Base-by-base conservation (phyloP, 2,113 vertebrate genomes). In the Pimephales promelas region DNA sequence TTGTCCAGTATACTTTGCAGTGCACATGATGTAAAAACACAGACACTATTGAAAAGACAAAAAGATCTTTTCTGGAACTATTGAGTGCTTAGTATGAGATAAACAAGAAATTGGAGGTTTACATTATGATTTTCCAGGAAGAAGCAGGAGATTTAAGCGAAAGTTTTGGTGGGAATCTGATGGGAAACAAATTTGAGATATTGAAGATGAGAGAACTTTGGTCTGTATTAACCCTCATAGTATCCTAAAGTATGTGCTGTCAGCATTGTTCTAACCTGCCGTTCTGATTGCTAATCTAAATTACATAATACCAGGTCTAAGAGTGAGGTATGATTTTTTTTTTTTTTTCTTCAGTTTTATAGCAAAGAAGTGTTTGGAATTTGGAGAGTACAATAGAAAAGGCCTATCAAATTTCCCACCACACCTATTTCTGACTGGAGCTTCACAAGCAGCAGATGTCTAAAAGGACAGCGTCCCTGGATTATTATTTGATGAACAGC, bases 271-370 rank as follows among this genome's bases (percentile, higher is more conserved):
- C n/a, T 9, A 45, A 79, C 56, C 45, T 62, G 76, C 36, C 3
- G 45, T 59, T 78, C 56, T 61, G 54, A 57, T 24, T 74, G 45
- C 68, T 71, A 11, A 74, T 52, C n/a, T 36, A 56, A 59, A 40
- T 76, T 8, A 34, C 20, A 13, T 20, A 14, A 57, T 14, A 18
- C 49, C 14, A 40, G 18, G 40, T 13, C 31, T 16, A 26, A 1
- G 47, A 43, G 31, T 57, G 28, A 36, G 52, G 16, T 34, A 36
- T n/a, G n/a, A n/a, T n/a, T n/a, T n/a, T 24, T 45, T 71, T 71
- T 45, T 36, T 36, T 36, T 40, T 3, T 2, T 34, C 9, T 40
- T 1, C 22, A 24, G 0, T 49, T 28, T 28, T 7, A 16, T 16
- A 28, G 49, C 3, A 72, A 10, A 72, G 10, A 47, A 11, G 10